Conservation (phyloP, 2,888 invertebrate species). For the Imbricaverruca yamaguchii region DNA sequence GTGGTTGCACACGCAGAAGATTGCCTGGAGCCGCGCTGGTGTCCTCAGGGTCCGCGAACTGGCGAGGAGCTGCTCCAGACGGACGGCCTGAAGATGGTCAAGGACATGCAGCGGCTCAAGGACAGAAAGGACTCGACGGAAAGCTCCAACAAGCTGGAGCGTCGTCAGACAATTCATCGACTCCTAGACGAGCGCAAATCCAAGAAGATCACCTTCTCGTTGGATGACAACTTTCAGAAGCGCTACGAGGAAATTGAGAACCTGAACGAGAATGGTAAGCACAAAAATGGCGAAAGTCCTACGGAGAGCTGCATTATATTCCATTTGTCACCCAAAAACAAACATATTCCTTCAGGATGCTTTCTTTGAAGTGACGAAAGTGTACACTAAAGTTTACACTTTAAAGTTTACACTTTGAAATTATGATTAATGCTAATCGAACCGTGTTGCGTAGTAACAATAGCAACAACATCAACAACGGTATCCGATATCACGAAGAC, state of each 20-base stretch:
- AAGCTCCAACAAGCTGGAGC: background rate
- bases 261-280: background rate
- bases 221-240: background rate
- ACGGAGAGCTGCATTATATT: too few species aligned
- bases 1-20: too few species aligned
- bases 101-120: background rate
- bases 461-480: too few species aligned
- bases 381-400: too few species aligned
- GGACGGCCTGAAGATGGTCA: conserved; percentile 6
- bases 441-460: too few species aligned
- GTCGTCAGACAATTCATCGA: background rate
- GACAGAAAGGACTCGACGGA: background rate
- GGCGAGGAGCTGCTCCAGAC: background rate
- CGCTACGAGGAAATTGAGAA: background rate
- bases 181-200: background rate
- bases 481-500: too few species aligned
- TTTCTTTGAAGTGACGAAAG: too few species aligned
- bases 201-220: background rate
- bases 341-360: too few species aligned
- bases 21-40: background rate
- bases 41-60: background rate
- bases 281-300: background rate
- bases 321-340: too few species aligned
- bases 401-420: too few species aligned
- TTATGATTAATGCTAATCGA: too few species aligned